A percentile compares a stretch with the other conserved stretches of the same genome.
Evolutionary conservation across 2,113 vertebrate genomes (phyloP).

Genomic region (Synodontis membranacea): DNA sequence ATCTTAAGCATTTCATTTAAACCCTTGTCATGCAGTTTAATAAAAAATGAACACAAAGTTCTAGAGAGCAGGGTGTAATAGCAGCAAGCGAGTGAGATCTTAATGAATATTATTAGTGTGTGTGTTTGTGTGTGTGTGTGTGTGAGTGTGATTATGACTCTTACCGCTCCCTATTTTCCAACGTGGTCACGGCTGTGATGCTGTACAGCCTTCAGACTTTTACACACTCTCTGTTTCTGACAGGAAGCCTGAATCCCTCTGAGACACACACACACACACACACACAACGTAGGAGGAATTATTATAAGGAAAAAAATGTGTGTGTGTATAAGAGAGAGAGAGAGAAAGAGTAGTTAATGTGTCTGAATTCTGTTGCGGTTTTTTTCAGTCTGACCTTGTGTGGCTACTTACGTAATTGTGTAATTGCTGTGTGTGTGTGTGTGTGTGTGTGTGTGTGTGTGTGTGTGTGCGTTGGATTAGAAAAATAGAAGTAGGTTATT

Average conservation of each 20-base stretch:
- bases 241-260: neutral
- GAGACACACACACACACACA: neutral
- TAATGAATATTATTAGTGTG: too few species aligned
- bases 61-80: too few species aligned
- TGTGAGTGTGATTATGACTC: too few species aligned
- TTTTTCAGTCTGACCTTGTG: neutral
- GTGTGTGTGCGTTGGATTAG: neutral
- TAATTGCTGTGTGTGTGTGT: neutral
- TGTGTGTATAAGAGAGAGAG: neutral
- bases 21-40: too few species aligned
- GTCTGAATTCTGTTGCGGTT: neutral
- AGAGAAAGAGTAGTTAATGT: neutral
- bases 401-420: neutral
- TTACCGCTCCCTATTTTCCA: too few species aligned
- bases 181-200: neutral
- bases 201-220: neutral
- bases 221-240: neutral
- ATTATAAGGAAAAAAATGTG: neutral
- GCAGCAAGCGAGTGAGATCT: too few species aligned
- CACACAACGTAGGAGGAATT: constrained; percentile 3
- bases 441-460: neutral
- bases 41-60: too few species aligned
- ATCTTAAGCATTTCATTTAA: too few species aligned
- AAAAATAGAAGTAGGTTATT: neutral
- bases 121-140: too few species aligned